These are phyloP conservation scores for Ophthalmolycus amberensis DNA, from an alignment of 2,113 vertebrate genomes.

Conservation along the genomic window DNA sequence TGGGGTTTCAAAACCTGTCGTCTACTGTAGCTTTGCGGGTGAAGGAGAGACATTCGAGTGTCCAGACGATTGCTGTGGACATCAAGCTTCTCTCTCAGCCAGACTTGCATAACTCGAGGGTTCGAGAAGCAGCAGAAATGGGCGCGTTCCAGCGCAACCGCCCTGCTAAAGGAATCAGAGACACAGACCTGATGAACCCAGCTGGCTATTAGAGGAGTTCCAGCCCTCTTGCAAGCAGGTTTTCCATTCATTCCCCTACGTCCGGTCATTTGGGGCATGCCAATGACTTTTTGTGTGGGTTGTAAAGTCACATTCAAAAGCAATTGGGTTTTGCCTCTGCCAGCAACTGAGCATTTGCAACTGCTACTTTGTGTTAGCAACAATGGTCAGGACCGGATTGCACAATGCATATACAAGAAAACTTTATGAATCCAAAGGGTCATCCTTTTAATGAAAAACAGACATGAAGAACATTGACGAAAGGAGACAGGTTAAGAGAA, in stretches of 20 bases:
- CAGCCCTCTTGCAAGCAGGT: constrained; percentile 45
- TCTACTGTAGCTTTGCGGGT: constrained; percentile 26
- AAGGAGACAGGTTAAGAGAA: constrained; percentile 14
- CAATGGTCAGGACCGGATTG: constrained; percentile 16
- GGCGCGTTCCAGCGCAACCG: constrained; percentile 52
- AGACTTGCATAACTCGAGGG: constrained; percentile 70
- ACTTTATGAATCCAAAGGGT: constrained; percentile 14
- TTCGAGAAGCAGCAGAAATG: constrained; percentile 57
- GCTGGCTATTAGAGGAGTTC: constrained; percentile 61
- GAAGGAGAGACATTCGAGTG: constrained; percentile 29
- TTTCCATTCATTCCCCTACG: constrained; percentile 70
- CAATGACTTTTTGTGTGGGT: constrained; percentile 51
- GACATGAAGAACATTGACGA: constrained; percentile 3
- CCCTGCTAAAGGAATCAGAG: constrained; percentile 79
- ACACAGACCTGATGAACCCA: constrained; percentile 71
- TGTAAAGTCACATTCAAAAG: constrained; percentile 41
- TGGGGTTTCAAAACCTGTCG: constrained; percentile 24
- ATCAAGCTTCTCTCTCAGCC: constrained; percentile 58
- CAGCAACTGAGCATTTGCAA: constrained; percentile 26
- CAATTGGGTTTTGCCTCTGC: constrained; percentile 8
- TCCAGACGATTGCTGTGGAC: constrained; percentile 52
- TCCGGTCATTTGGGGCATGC: constrained; percentile 52
- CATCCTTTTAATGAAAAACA: constrained; percentile 22
- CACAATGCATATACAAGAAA: constrained; percentile 16
- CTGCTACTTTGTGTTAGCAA: constrained; percentile 47